These are phyloP conservation scores for Eudyptes chrysolophus DNA, from an alignment of 2,113 vertebrate species.

Conservation along the genomic window DNA sequence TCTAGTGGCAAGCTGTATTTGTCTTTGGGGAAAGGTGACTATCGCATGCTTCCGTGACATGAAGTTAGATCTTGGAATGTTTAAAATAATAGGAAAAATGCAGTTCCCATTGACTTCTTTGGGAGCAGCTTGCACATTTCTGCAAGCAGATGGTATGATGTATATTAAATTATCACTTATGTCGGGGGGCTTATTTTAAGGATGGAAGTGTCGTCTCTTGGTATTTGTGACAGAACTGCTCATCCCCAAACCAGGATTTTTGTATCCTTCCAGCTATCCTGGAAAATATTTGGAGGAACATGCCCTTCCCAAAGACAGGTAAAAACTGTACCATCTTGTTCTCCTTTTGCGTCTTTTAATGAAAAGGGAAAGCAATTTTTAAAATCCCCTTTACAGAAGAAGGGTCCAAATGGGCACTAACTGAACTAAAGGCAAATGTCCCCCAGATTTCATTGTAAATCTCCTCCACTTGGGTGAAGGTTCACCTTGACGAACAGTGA, in stretches of 20 bases:
- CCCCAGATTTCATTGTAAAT: neutral
- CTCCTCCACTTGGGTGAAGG: neutral
- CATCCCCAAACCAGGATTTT: slow-evolving; percentile 49
- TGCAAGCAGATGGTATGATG: slow-evolving; percentile 63
- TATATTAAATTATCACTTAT: slow-evolving; percentile 71
- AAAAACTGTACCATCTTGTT: neutral
- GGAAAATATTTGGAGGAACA: slow-evolving; percentile 22
- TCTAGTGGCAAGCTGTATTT: neutral
- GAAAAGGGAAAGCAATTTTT: neutral
- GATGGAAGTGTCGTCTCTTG: slow-evolving; percentile 59
- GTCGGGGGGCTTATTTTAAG: slow-evolving; percentile 65
- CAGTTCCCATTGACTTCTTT: slow-evolving; percentile 17
- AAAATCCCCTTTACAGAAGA: neutral
- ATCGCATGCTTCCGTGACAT: neutral
- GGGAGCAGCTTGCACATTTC: slow-evolving; percentile 45
- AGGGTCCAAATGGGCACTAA: neutral
- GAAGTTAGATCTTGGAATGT: neutral
- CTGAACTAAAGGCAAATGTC: neutral
- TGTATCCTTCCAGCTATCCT: neutral
- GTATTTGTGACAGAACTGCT: slow-evolving; percentile 62
- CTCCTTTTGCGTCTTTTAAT: neutral
- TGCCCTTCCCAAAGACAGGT: neutral
- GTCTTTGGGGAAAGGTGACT: neutral
- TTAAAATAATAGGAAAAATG: slow-evolving; percentile 6
- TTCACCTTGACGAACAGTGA: neutral